Evolutionary conservation across 2,888 invertebrate species (phyloP).

Genomic region (Mamestra brassicae): DNA sequence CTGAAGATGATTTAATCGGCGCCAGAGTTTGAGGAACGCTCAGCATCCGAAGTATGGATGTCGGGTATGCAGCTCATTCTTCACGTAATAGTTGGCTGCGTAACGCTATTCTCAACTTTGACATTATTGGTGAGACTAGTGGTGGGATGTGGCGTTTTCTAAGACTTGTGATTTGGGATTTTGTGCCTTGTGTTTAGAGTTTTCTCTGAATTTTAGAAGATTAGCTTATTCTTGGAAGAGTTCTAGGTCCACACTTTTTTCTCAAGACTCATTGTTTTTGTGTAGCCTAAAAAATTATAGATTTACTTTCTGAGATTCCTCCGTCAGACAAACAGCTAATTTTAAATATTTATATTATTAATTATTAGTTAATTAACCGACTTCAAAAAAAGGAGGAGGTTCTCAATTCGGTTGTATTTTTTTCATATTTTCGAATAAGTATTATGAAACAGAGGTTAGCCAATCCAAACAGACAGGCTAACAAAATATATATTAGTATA

Average conservation of each 20-base stretch:
- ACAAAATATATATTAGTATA: neutral
- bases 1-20: conserved; percentile 58
- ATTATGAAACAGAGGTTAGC: neutral
- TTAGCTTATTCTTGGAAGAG: neutral
- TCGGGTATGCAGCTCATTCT: conserved; percentile 56
- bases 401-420: too few species aligned
- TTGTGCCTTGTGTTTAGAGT: neutral
- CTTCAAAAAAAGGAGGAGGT: too few species aligned
- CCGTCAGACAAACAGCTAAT: neutral
- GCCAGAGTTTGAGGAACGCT: conserved; percentile 36
- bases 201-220: neutral
- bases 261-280: too few species aligned
- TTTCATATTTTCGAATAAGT: neutral
- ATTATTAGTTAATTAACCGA: neutral
- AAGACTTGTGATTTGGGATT: too few species aligned
- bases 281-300: too few species aligned
- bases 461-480: neutral
- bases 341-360: too few species aligned
- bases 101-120: conserved; percentile 58
- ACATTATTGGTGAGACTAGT: conserved; percentile 46
- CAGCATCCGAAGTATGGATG: conserved; percentile 50
- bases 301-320: neutral
- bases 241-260: too few species aligned
- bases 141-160: neutral
- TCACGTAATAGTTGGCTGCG: conserved; percentile 57